Base-by-base conservation (phyloP, 2,888 invertebrate species). In the Cyclophora punctaria region DNA sequence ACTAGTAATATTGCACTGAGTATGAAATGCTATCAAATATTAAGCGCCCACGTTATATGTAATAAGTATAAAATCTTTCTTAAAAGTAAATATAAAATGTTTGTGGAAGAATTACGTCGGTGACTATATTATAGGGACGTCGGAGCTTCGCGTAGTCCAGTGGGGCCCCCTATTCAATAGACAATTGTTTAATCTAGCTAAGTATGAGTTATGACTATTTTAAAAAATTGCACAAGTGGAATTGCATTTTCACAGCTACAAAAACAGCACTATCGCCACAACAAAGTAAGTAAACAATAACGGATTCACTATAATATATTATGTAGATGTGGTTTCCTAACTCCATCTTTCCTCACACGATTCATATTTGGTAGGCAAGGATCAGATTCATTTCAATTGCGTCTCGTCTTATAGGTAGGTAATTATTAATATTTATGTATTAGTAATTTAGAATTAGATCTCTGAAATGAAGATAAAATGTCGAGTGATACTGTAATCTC, bases 1-100 rank as follows among this genome's bases (percentile, higher is more conserved):
- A 89, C 89, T 89, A 89, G 89, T 87, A 88, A 89, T 89, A 89
- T 89, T 89, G 89, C 89, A 89, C 89, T 89, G 89, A 89, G 89
- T 89, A 89, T 89, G 89, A 88, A 87, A 86, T 83, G 83, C 84
- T 84, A 87, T 85, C 78, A 88, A 89, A 88, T 87, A 80, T 88
- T 88, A 88, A 87, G 89, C 83, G 88, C 88, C 87, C 89, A 86
- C 87, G 67, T 72, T 73, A 78, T 70, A 74, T 71, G 73, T 79
- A 70, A 73, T 73, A 74, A 73, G 74, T 75, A 78, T 67, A 82
- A 83, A 80, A 79, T 78, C 77, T 83, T 80, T 77, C 78, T 80
- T 84, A 83, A 84, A 73, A 85, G 84, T 84, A 85, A 84, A 83
- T 83, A 84, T 84, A 85, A 84, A 83, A 82, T 83, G 82, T 85